Conservation (phyloP, 1,140 invertebrate genomes). For the Pissodes strobi region DNA sequence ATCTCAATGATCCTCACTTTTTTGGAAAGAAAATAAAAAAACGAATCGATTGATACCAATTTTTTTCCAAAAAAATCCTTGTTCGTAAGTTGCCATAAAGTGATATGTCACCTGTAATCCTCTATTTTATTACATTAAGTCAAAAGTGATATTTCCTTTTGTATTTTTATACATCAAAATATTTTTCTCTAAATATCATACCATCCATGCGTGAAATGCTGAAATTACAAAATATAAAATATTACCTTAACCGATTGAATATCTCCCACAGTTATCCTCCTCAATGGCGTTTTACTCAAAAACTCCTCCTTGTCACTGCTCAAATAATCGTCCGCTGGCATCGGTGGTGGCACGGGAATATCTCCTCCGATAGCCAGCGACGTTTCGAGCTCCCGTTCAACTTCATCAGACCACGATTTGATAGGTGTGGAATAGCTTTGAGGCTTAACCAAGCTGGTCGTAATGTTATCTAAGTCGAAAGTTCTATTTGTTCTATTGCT, state of each 20-base stretch:
- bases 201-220: no score
- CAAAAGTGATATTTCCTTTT: no score
- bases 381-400: neutral
- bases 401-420: neutral
- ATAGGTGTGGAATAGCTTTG: neutral
- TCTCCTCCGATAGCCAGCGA: neutral
- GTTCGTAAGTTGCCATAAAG: no score
- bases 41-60: no score
- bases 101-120: no score
- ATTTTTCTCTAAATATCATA: no score
- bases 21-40: no score
- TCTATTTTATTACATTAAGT: no score
- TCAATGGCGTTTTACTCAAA: neutral
- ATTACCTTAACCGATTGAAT: conserved; percentile 1
- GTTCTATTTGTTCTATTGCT: neutral
- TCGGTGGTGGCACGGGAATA: neutral
- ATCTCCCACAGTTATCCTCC: conserved; percentile 1
- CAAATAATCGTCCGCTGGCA: neutral
- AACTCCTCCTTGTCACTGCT: neutral
- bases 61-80: no score
- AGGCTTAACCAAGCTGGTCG: neutral
- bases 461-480: neutral
- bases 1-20: no score
- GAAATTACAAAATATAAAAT: no score
- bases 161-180: no score